A percentile compares a stretch with the other conserved stretches of the same genome.
These are phyloP conservation scores for Prionailurus bengalensis DNA, from an alignment of 2,113 vertebrate genomes.

Conservation along the genomic window DNA sequence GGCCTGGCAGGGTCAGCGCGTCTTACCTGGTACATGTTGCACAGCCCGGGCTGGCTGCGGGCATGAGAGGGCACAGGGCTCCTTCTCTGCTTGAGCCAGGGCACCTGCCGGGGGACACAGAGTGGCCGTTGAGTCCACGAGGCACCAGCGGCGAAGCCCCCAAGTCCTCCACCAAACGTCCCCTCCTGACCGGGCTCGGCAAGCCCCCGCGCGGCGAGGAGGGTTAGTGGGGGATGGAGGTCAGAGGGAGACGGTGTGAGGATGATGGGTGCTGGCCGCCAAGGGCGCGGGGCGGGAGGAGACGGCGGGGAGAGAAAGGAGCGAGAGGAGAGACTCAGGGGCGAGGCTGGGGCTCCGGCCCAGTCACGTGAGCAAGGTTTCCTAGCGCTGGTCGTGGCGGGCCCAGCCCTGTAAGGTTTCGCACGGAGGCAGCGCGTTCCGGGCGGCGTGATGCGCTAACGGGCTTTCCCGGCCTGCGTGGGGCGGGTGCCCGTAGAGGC, in stretches of 20 bases:
- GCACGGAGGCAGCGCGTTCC: neutral
- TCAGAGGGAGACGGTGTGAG: rapidly evolving
- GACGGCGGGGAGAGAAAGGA: neutral
- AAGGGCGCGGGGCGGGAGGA: neutral
- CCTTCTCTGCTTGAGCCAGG: slow-evolving; percentile 75
- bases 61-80: slow-evolving; percentile 63
- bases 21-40: slow-evolving; percentile 79
- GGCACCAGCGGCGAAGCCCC: neutral
- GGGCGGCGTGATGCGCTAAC: rapidly evolving
- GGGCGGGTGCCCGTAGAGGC: rapidly evolving
- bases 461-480: rapidly evolving
- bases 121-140: slow-evolving; percentile 54
- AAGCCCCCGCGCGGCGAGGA: neutral
- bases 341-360: neutral
- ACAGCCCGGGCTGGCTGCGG: slow-evolving; percentile 74
- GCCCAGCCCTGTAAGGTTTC: rapidly evolving
- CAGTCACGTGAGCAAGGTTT: rapidly evolving
- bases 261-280: rapidly evolving
- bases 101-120: slow-evolving; percentile 80
- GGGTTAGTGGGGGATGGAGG: rapidly evolving
- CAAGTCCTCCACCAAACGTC: neutral
- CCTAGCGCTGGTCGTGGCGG: rapidly evolving
- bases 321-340: rapidly evolving
- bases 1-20: rapidly evolving
- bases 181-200: neutral